Evolutionary conservation across 2,797 vertebrate species (phyloP), one percentile per base, ranked within the genome.

Genomic region (Cryptoblepharus egeriae): DNA sequence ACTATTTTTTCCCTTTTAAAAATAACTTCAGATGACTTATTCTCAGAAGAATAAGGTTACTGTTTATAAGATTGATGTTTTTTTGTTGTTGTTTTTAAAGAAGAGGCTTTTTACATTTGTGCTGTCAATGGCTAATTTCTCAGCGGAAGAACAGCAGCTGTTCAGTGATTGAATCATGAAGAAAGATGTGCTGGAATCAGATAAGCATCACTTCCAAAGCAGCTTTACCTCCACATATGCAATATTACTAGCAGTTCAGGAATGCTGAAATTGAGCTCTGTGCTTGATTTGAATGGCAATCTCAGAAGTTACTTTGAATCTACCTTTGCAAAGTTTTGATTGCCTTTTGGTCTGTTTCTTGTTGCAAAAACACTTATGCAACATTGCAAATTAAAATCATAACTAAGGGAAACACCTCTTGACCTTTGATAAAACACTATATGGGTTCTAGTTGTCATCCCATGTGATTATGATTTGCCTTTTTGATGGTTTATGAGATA

Each of bases 121-220:
- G 79, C 87, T 77, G 1, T 87, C 84, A 11, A 39, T 77, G 73
- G 65, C 35, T 75, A 0, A 75, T 84, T 89, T 91, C 81, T 93
- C 89, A 45, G 63, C 76, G 79, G 87, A 88, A 82, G 78, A 86
- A 84, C 84, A 88, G 91, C 91, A 93, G 92, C 94, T 95, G 94
- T 80, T 90, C 91, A 87, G 74, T 93, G 93, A 94, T 92, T 95
- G 95, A 90, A 94, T 94, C 89, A 95, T 91, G 94, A 95, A 91
- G 94, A 95, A 93, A 96, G 94, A 95, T 90, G 70, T 94, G 86
- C 85, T 90, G 90, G 90, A 92, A 92, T 90, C 88, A 94, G 93
- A 95, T 95, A 94, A 94, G 91, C 89, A 91, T 88, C 91, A 76
- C 82, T 92, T 89, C 91, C 92, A 91, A 81, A 88, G 93, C 91